Conservation (phyloP, 2,888 invertebrate species). For the Cancer borealis region DNA sequence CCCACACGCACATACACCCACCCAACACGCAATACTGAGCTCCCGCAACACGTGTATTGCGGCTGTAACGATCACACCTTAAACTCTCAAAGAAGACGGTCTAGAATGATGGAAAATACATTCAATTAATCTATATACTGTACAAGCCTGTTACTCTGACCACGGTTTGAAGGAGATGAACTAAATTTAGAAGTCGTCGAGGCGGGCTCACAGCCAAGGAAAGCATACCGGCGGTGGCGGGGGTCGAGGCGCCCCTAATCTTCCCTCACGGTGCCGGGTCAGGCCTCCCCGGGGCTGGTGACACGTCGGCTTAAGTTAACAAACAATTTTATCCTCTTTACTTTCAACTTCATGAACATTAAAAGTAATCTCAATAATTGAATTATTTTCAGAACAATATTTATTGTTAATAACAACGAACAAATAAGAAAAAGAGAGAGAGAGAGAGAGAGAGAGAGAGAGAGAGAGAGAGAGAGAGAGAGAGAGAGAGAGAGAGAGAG, state of each 20-base stretch:
- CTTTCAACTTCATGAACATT: neutral
- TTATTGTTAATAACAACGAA: no score
- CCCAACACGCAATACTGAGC: neutral
- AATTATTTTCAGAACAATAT: neutral
- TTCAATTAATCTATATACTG: neutral
- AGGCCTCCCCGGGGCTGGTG: neutral
- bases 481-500: conserved; percentile 66
- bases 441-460: conserved; percentile 58
- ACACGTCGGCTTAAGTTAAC: neutral
- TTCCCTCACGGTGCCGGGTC: neutral
- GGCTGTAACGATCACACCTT: neutral
- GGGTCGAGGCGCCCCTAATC: neutral
- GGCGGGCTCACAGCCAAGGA: neutral
- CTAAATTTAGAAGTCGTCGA: conserved; percentile 18
- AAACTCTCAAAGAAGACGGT: neutral
- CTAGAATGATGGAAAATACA: neutral
- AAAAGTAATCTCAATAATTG: neutral
- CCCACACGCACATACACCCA: conserved; percentile 54
- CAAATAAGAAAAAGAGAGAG: neutral
- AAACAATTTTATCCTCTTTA: conserved; percentile 25
- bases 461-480: conserved; percentile 49
- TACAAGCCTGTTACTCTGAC: neutral
- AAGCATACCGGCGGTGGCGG: neutral
- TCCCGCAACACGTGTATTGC: conserved; percentile 13
- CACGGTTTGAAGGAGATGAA: neutral